Conservation (phyloP, 2,113 vertebrate species). For the Hydrolagus affinis region DNA sequence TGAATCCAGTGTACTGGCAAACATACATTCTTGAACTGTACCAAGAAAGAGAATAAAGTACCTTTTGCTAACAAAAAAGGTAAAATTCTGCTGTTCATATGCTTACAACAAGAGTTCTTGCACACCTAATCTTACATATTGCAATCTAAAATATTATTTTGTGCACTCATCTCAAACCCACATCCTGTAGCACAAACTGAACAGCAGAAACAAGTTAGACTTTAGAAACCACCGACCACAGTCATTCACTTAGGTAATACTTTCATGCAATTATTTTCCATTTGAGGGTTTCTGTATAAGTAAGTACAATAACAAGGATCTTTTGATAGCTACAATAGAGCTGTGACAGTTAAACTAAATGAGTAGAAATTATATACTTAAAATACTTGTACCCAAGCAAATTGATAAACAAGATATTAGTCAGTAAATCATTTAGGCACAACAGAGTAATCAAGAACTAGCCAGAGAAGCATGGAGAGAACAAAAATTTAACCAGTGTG, state of each 20-base stretch:
- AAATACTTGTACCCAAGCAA: neutral
- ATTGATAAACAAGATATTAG: neutral
- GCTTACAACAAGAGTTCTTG: neutral
- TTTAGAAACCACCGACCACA: neutral
- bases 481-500: neutral
- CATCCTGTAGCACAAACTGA: neutral
- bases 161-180: conserved; percentile 1
- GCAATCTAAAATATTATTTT: neutral
- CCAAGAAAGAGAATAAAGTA: neutral
- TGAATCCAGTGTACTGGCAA: neutral
- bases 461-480: neutral
- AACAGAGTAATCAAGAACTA: neutral
- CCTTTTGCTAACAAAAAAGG: neutral
- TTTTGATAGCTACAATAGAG: neutral
- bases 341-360: neutral
- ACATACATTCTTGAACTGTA: neutral
- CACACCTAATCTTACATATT: neutral
- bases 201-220: neutral
- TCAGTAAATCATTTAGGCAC: neutral
- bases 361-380: neutral
- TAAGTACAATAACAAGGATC: neutral
- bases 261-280: neutral
- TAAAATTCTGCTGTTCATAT: neutral
- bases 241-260: too few relatives aligned
- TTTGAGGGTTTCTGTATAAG: neutral